These are phyloP conservation scores for Colaptes auratus DNA, from an alignment of 2,113 vertebrate species.

Conservation along the genomic window DNA sequence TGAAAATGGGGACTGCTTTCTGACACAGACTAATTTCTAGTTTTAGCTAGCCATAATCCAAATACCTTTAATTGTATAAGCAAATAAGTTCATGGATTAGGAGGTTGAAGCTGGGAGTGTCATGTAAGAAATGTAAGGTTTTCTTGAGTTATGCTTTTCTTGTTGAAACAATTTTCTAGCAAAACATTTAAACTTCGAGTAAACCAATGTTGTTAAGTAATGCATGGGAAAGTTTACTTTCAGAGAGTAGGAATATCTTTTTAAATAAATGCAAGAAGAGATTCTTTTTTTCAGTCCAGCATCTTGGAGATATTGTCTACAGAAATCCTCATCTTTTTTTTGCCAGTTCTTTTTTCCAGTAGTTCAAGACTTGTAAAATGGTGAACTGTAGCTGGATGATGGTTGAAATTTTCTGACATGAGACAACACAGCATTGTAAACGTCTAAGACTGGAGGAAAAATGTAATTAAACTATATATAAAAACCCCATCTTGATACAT, in stretches of 20 bases:
- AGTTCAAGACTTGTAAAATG: not conserved
- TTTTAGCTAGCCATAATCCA: not conserved
- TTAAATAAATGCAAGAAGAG: not conserved
- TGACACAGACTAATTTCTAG: not conserved
- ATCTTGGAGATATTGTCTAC: not conserved
- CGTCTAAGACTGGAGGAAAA: not conserved
- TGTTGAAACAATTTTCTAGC: not conserved
- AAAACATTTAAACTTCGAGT: not conserved
- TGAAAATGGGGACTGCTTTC: not conserved
- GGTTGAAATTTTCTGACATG: not conserved
- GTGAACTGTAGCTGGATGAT: not conserved
- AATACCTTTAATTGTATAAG: not conserved
- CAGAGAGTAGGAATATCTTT: not conserved
- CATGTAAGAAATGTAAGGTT: not conserved
- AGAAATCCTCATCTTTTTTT: not conserved
- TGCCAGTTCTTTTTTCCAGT: not conserved
- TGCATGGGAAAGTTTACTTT: not conserved
- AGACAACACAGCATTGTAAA: not conserved
- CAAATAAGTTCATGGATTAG: not conserved
- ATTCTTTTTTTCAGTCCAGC: not conserved
- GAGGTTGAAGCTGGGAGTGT: not conserved
- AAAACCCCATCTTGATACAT: not conserved
- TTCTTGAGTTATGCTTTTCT: not conserved
- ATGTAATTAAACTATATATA: not conserved
- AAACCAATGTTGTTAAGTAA: not conserved